These are phyloP conservation scores for Erebia palarica DNA, from an alignment of 2,888 invertebrate species.

Conservation along the genomic window DNA sequence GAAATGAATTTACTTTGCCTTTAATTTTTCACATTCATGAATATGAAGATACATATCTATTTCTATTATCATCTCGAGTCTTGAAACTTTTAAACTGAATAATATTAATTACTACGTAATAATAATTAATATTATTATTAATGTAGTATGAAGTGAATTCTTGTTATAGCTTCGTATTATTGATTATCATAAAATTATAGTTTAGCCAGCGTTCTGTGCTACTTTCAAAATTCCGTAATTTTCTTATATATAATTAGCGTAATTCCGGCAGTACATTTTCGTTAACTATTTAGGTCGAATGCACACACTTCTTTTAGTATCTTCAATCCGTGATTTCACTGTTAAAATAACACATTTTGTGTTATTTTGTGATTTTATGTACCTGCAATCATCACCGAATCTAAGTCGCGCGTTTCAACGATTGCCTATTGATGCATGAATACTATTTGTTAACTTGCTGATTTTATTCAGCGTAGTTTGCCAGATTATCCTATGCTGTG, in stretches of 20 bases:
- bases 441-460: too few species aligned
- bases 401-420: too few species aligned
- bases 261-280: slow-evolving; percentile 44
- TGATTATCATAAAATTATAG: slow-evolving; percentile 21
- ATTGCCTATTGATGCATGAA: too few species aligned
- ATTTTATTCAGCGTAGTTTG: too few species aligned
- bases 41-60: not conserved
- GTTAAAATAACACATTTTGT: too few species aligned
- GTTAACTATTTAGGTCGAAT: slow-evolving; percentile 20
- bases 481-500: too few species aligned
- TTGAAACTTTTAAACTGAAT: not conserved
- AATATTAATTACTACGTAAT: too few species aligned
- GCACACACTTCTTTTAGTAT: too few species aligned
- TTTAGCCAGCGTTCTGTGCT: slow-evolving; percentile 22
- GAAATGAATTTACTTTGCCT: not conserved
- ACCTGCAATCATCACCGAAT: too few species aligned
- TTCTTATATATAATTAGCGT: slow-evolving; percentile 30
- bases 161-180: slow-evolving; percentile 33
- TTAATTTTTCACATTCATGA: not conserved
- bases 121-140: too few species aligned
- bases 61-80: not conserved
- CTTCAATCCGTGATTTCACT: too few species aligned
- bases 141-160: not conserved
- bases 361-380: too few species aligned
- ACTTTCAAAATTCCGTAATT: slow-evolving; percentile 6